Evolutionary conservation across 2,113 vertebrate species (phyloP), one percentile per base, ranked within the genome.

Genomic region (Zosterops pallidus): DNA sequence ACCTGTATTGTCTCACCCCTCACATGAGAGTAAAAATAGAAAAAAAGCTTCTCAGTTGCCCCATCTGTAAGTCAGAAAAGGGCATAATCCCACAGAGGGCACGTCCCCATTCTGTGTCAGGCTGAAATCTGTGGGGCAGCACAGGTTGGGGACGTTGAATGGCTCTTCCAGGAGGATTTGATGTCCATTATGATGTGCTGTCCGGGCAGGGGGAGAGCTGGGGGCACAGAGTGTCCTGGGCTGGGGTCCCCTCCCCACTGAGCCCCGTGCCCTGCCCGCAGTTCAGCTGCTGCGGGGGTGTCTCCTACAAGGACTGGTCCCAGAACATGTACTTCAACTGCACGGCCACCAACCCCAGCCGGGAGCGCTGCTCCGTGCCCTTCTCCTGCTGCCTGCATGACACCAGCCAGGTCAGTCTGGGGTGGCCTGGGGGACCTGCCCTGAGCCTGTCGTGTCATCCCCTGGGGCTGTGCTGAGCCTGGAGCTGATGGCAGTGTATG

Each of bases 261-360:
- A 78, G 46, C 33, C 18, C 31, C 4, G 2, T 46, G 46, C 10
- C 67, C 47, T 49, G 21, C 42, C 41, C 35, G 1, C 85, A 89
- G 91, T 92, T 92, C 85, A 89, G 91, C 74, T 92, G 91, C 74
- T 92, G 91, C 0, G 91, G 91, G 42, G 91, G 85, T 0, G 33
- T 89, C 42, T 92, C 91, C 85, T 92, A 92, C 80, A 89, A 89
- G 74, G 91, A 92, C 67, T 92, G 91, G 91, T 89, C 91, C 42
- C 91, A 84, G 62, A 93, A 93, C 68, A 69, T 93, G 47, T 89
- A 92, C 60, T 92, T 92, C 91, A 92, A 89, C 80, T 92, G 91
- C 86, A 84, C 67, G 3, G 37, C 24, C 62, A 4, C 62, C 86
- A 93, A 89, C 86, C 91, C 91, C 62, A 93, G 91, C 80, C 80